Evolutionary conservation across 2,113 vertebrate genomes (phyloP).

Genomic region (Xyliphius kryptos): DNA sequence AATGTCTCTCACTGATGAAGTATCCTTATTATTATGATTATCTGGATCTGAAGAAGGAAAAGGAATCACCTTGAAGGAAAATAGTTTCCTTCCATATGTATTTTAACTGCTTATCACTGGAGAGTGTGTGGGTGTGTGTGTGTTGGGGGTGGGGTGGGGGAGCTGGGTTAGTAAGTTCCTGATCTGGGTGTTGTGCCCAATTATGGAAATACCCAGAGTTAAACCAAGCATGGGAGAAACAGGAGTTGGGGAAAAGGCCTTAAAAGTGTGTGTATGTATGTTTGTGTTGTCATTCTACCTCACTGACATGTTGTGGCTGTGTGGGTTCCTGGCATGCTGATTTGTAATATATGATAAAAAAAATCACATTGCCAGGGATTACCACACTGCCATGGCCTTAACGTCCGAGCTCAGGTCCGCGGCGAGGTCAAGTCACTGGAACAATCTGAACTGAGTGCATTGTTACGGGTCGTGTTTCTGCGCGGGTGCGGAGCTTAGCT

Average conservation of each 20-base stretch:
- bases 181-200: constrained; percentile 53
- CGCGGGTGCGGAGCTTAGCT: constrained; percentile 98
- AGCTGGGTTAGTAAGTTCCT: constrained; percentile 19
- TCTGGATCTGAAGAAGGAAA: no score
- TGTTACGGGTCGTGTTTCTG: constrained; percentile 66
- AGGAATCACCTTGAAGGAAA: no score
- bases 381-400: constrained; percentile 85
- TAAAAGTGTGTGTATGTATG: neutral
- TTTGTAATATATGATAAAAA: constrained; percentile 98
- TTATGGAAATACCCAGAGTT: constrained; percentile 65
- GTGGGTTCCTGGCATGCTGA: constrained; percentile 99
- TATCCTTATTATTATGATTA: no score
- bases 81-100: no score
- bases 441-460: neutral
- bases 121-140: no score
- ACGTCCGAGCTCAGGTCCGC: neutral
- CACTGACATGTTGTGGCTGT: constrained; percentile 76
- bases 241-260: constrained; percentile 10
- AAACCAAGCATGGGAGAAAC: constrained; percentile 51
- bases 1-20: no score
- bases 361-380: constrained; percentile 99
- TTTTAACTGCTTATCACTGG: no score
- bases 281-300: constrained; percentile 42
- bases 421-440: neutral
- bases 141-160: neutral